Base-by-base conservation (phyloP, 2,888 invertebrate genomes). In the Lithophane socia region DNA sequence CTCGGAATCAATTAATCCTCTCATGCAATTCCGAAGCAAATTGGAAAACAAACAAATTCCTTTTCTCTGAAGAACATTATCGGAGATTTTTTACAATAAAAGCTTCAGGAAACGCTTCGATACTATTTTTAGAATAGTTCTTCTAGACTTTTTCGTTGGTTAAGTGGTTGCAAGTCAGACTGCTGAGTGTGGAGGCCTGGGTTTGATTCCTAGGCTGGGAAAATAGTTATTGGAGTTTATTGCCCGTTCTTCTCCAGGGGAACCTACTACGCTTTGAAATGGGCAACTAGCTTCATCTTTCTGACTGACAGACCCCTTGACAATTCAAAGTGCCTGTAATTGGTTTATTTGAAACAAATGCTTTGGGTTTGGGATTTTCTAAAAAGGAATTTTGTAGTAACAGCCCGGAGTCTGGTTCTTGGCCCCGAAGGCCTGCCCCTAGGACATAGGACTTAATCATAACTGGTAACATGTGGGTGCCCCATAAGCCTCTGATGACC, bases 11-110 rank as follows among this genome's bases (percentile, higher is more conserved):
- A 63, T 79, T 79, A 77, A 67, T 83, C 10, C 63, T 52, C 44
- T 54, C n/a, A 52, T 67, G 66, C 66, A 77, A 77, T 83, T 56
- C 29, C 47, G 42, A 42, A 77, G 56, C 16, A 67, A 79, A 79
- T 83, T 52, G 79, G 24, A 79, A 82, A 67, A 44, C n/a, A 77
- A 77, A 52, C n/a, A 49, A 77, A 77, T 56, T 49, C 16, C n/a
- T 63, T 4, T 29, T 29, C 52, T 64, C 29, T 16, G 44, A 44
- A 65, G 49, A 82, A 37, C 56, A 37, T 52, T 82, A 37, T 7
- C 9, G 13, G 49, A 52, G 49, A 1, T 64, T 81, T 80, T 79
- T 49, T 24, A 8, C 18, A 67, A 56, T 18, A 12, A 81, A 64
- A 54, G 7, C 10, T n/a, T 7, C 0, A 18, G 3, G 7, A 4